A percentile compares a stretch with the other conserved stretches of the same genome.
These are phyloP conservation scores for Astur gentilis DNA, from an alignment of 2,113 vertebrate species.

Conservation along the genomic window DNA sequence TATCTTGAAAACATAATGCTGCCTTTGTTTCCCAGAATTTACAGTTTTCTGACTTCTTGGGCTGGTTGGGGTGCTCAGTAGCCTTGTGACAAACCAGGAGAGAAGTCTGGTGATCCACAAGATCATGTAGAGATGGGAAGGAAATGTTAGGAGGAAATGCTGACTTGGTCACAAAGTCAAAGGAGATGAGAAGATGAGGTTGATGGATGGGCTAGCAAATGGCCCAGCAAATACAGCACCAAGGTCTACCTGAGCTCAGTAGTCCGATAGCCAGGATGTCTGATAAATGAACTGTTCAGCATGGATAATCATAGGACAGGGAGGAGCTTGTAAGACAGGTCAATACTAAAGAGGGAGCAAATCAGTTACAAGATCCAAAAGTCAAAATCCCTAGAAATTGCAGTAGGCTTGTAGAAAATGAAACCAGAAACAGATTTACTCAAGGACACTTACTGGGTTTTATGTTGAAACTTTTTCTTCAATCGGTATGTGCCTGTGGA, in stretches of 20 bases:
- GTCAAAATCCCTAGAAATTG: not conserved
- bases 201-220: not conserved
- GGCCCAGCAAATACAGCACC: not conserved
- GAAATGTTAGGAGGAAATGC: not conserved
- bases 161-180: not conserved
- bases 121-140: not conserved
- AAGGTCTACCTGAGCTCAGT: not conserved
- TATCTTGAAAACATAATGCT: not conserved
- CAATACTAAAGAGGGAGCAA: not conserved
- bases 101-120: not conserved
- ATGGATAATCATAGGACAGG: not conserved
- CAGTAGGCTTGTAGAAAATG: not conserved
- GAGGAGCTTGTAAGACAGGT: not conserved
- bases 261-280: not conserved
- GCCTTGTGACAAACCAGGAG: rapidly evolving
- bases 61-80: not conserved
- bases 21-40: not conserved
- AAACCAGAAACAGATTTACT: not conserved
- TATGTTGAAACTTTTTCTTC: not conserved
- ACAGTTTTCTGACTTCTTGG: not conserved
- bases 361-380: not conserved
- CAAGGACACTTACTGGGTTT: not conserved
- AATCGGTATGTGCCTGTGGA: not conserved
- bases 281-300: not conserved
- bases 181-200: not conserved